Evolutionary conservation across 2,888 invertebrate species (phyloP).

Genomic region (Helicoverpa assulta): DNA sequence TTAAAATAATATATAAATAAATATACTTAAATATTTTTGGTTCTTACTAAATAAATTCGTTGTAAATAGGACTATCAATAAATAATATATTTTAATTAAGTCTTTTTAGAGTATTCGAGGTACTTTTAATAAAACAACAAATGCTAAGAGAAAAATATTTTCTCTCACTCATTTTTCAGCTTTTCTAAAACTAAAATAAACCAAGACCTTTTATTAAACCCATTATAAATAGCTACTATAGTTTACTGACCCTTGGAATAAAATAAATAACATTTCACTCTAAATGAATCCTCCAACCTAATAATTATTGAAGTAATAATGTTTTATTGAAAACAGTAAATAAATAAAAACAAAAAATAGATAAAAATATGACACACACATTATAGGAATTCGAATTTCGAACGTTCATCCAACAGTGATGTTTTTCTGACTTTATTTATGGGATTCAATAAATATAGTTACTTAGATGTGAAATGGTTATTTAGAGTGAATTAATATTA

Average conservation of each 20-base stretch:
- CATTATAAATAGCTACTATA: conserved; percentile 13
- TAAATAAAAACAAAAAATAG: conserved; percentile 38
- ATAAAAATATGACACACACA: conserved; percentile 69
- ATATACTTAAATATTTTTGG: conserved; percentile 53
- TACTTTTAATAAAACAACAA: conserved; percentile 67
- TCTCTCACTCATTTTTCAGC: conserved; percentile 58
- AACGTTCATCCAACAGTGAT: conserved; percentile 26
- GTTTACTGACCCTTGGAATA: conserved; percentile 40
- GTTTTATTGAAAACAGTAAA: conserved; percentile 31
- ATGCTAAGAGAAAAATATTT: conserved; percentile 61
- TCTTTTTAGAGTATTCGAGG: conserved; percentile 76
- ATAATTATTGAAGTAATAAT: conserved; percentile 12
- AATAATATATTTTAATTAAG: conserved; percentile 11
- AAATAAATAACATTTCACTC: conserved; percentile 25
- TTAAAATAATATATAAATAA: conserved; percentile 66
- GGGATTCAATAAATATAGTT: conserved; percentile 21
- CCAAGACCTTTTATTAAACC: conserved; percentile 13
- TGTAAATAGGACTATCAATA: conserved; percentile 35
- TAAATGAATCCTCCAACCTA: conserved; percentile 13
- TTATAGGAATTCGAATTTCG: conserved; percentile 38
- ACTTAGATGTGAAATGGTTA: conserved; percentile 7
- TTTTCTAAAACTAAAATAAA: conserved; percentile 52
- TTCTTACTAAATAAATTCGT: conserved; percentile 24
- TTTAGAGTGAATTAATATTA: conserved; percentile 21
- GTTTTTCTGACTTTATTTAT: conserved; percentile 34